A percentile compares a stretch with the other conserved stretches of the same genome.
Conservation (phyloP, 2,113 vertebrate genomes). For the Arvicanthis niloticus region DNA sequence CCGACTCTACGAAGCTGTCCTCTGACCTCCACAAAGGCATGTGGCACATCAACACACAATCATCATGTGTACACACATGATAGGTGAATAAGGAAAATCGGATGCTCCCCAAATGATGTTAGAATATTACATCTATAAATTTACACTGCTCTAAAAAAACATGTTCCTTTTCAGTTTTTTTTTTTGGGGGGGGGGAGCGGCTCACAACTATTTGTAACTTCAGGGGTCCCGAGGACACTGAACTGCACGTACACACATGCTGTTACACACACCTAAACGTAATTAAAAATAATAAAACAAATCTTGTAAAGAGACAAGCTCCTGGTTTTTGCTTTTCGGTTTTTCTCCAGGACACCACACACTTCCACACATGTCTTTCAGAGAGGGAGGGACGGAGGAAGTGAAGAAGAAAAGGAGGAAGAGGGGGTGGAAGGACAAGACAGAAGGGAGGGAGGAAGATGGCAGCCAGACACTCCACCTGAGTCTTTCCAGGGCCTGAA, state of each 20-base stretch:
- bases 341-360: background rate
- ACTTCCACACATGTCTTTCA: background rate
- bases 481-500: rapidly evolving
- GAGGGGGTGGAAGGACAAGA: too few species aligned
- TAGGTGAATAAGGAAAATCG: background rate
- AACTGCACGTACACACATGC: background rate
- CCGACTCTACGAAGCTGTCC: background rate
- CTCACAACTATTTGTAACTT: background rate
- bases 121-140: background rate
- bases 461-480: background rate
- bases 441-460: background rate
- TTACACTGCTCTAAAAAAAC: background rate
- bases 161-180: background rate
- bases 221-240: background rate
- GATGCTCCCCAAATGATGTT: background rate
- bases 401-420: too few species aligned
- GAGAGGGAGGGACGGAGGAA: too few species aligned
- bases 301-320: background rate
- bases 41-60: background rate
- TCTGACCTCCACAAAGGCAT: background rate
- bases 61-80: background rate
- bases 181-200: background rate
- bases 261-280: background rate
- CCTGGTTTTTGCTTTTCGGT: background rate
- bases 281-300: background rate